Conservation (phyloP, 2,113 vertebrate species). For the Cairina moschata region DNA sequence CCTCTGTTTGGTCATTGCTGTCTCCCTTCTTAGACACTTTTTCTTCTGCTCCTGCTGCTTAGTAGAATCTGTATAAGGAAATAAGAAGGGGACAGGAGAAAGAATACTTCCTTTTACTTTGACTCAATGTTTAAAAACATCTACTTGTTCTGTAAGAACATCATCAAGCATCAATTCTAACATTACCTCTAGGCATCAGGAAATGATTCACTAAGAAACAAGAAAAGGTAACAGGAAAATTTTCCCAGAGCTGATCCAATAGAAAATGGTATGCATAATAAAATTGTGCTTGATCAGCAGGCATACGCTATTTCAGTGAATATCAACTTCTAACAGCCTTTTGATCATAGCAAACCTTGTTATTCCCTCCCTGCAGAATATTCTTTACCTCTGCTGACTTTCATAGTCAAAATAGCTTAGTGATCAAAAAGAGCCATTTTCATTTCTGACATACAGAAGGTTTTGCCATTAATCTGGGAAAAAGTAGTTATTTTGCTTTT, state of each 20-base stretch:
- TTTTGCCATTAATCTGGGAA: not conserved
- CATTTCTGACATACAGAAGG: not conserved
- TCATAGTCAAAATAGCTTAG: not conserved
- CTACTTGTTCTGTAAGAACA: not conserved
- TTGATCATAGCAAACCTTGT: not conserved
- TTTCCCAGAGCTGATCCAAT: not conserved
- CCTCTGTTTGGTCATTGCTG: not conserved
- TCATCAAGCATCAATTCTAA: not conserved
- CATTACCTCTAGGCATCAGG: not conserved
- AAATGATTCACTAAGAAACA: not conserved
- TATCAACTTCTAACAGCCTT: not conserved
- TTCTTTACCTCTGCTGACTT: not conserved
- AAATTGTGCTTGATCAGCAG: not conserved
- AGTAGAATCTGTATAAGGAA: not conserved
- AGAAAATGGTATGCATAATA: not conserved
- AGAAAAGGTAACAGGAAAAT: not conserved
- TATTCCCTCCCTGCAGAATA: conserved; percentile 7
- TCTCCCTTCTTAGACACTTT: not conserved
- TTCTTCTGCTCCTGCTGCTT: not conserved
- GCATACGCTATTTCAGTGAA: not conserved
- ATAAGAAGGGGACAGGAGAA: not conserved
- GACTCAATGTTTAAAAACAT: not conserved
- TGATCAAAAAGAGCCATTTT: conserved; percentile 3
- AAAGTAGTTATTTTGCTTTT: not conserved
- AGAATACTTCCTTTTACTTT: not conserved